phyloP scores from a whole-genome alignment of 1,140 invertebrate species.

The Latrodectus geometricus region DNA sequence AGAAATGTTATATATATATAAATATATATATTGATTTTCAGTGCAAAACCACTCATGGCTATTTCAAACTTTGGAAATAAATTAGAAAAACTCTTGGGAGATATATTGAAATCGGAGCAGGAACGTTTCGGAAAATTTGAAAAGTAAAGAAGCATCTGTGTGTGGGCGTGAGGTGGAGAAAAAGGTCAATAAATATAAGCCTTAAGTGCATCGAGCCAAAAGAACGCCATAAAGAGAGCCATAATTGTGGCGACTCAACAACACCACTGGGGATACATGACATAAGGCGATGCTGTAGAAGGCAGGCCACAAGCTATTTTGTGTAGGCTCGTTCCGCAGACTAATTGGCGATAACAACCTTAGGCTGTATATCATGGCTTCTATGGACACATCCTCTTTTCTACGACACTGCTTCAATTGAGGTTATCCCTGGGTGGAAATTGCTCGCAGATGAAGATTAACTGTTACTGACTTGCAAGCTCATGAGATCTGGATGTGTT shows the following conservation, averaged over 20 bases:
- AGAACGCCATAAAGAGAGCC: conserved; percentile 44
- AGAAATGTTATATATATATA: too few species aligned
- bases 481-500: not conserved
- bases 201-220: conserved; percentile 38
- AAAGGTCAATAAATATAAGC: conserved; percentile 52
- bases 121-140: conserved; percentile 36
- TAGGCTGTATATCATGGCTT: conserved; percentile 27
- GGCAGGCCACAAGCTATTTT: conserved; percentile 26
- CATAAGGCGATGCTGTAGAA: conserved; percentile 20
- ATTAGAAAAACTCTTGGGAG: not conserved
- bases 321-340: conserved; percentile 11
- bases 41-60: too few species aligned
- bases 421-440: not conserved
- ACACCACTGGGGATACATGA: conserved; percentile 32
- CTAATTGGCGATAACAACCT: conserved; percentile 46
- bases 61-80: too few species aligned
- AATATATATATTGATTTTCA: too few species aligned
- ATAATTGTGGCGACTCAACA: conserved; percentile 42
- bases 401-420: not conserved
- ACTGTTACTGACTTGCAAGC: not conserved
- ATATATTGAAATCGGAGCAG: not conserved
- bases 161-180: conserved; percentile 24
- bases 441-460: conserved; percentile 13
- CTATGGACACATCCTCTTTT: not conserved
- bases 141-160: conserved; percentile 29